Evolutionary conservation across 2,888 invertebrate genomes (phyloP).

Genomic region (Fragum fragum): DNA sequence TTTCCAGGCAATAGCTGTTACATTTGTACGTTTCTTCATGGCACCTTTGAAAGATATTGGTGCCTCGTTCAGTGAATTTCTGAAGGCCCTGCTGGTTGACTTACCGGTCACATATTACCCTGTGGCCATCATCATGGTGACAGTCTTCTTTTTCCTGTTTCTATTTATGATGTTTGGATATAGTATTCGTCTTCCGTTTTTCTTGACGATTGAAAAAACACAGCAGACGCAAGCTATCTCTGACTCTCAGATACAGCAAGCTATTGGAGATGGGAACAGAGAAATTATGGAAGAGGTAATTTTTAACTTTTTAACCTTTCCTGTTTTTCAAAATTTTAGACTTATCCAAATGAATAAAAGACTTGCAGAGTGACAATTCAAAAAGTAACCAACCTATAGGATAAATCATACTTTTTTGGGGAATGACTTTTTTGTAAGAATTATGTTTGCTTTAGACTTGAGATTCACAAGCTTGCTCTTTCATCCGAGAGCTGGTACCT

Average conservation of each 20-base stretch:
- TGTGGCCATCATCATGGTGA: conserved; percentile 66
- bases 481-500: too few species aligned
- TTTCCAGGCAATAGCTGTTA: conserved; percentile 77
- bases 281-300: conserved; percentile 64
- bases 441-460: too few species aligned
- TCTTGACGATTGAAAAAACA: conserved; percentile 64
- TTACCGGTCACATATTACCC: conserved; percentile 75
- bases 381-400: too few species aligned
- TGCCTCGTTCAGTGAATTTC: conserved; percentile 69
- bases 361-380: too few species aligned
- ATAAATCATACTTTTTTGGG: too few species aligned
- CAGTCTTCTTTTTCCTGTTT: conserved; percentile 67
- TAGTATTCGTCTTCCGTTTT: conserved; percentile 71
- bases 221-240: conserved; percentile 51
- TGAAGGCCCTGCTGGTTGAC: conserved; percentile 71
- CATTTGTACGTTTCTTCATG: conserved; percentile 76
- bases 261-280: conserved; percentile 58
- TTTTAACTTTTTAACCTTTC: not conserved
- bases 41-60: conserved; percentile 79
- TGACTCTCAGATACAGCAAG: conserved; percentile 53
- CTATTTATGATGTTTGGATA: conserved; percentile 76
- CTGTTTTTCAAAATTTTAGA: too few species aligned
- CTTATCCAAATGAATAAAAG: too few species aligned
- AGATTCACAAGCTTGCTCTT: too few species aligned
- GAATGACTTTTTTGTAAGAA: too few species aligned